Evolutionary conservation across 35 echinoderm and acorn worm species (phyloP), one percentile per base, ranked within the genome.

Genomic region (Diadema setosum): DNA sequence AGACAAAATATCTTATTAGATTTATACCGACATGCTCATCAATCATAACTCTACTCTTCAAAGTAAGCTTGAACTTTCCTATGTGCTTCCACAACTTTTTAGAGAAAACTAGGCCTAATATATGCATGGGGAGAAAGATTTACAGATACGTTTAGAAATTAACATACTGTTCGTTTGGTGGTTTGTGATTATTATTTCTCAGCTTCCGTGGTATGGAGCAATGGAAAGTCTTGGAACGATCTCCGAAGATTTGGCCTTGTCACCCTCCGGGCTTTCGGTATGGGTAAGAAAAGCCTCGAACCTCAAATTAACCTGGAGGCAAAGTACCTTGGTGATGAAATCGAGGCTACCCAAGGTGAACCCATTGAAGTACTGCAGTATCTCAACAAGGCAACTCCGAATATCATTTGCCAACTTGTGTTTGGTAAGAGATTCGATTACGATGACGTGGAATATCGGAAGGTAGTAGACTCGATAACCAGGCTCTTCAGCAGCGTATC

Each of bases 381-480:
- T 3, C 5, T 91, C 3, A 75, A 36, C 14, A 91, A 85, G 39
- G 89, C 89, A 26, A 39, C 81, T 2, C 74, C 89, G 4, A 91
- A 91, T 46, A 57, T 91, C 18, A 39, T 91, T 14, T 74, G 61
- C 30, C 65, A 45, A 27, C 56, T 91, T 4, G 64, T 85, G 21
- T 91, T 91, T 60, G 89, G 89, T 42, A 75, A 76, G 45, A 39
- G 89, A 41, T 91, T 85, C 42, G 82, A 91, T 26, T 91, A 91
- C 65, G 11, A 42, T 55, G 75, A 89, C 45, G 33, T 11, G 0
- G 30, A 31, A 15, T 89, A 70, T 57, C 27, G 4, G 23, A 24
- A 63, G 4, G 32, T 89, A 7, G 14, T 78, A 43, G 27, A 78
- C 9, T 33, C 35, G 26, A 78, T 78, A 36, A 21, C 8, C 7